Percentiles rank a stretch among this genome's conserved stretches.
phyloP scores from a whole-genome alignment of 2,797 vertebrate genomes.

The Microctenopoma steveboyesi region DNA sequence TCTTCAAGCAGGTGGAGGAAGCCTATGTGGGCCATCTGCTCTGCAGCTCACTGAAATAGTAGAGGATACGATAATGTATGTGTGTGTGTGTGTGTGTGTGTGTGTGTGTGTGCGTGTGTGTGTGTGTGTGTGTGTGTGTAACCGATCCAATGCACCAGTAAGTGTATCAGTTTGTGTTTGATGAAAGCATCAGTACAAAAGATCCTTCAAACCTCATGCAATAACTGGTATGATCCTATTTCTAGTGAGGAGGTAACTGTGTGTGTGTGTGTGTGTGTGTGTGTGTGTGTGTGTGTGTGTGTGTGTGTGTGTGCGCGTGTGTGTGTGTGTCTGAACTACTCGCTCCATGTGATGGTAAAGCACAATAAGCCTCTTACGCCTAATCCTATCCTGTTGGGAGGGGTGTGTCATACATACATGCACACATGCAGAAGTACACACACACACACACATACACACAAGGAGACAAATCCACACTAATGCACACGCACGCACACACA shows the following conservation, averaged over 20 bases:
- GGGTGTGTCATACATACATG: constrained; percentile 43
- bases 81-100: not conserved
- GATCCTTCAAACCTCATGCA: constrained; percentile 36
- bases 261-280: constrained; percentile 1
- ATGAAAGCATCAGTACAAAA: constrained; percentile 8
- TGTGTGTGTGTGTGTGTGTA: not conserved
- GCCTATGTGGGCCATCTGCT: constrained; percentile 79
- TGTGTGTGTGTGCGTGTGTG: not conserved
- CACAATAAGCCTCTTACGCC: constrained; percentile 83
- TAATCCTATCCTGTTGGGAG: constrained; percentile 77
- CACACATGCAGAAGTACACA: constrained; percentile 13
- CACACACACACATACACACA: constrained; percentile 14
- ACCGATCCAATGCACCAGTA: constrained; percentile 18
- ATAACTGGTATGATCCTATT: constrained; percentile 53
- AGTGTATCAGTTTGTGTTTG: not conserved
- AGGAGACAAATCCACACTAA: not conserved
- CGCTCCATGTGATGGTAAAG: constrained; percentile 75
- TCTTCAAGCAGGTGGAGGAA: constrained; percentile 75
- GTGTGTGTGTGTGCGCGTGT: constrained; percentile 20
- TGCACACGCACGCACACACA: constrained; percentile 1
- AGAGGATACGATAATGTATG: constrained; percentile 14
- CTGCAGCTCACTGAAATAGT: constrained; percentile 58
- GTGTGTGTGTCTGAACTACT: constrained; percentile 40
- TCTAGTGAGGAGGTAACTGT: constrained; percentile 45
- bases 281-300: constrained; percentile 12